Evolutionary conservation across 1,140 invertebrate genomes (phyloP).

Genomic region (Pinna nobilis): DNA sequence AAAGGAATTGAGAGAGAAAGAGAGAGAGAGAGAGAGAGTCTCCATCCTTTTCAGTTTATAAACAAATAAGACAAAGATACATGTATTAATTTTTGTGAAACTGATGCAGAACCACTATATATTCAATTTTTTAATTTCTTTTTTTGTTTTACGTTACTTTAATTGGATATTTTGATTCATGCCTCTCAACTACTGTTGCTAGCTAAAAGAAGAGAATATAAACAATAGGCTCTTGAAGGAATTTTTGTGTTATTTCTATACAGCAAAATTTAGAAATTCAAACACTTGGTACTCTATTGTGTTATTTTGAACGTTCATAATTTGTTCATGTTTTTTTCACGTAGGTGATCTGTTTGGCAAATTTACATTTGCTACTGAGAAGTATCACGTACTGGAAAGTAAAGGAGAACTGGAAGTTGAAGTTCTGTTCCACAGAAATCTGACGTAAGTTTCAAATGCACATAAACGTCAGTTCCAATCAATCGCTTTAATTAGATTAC

Average conservation of each 20-base stretch:
- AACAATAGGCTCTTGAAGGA: neutral
- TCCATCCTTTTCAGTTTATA: no score
- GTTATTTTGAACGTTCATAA: no score
- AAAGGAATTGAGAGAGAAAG: no score
- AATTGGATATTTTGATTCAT: neutral
- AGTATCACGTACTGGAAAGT: constrained; percentile 70
- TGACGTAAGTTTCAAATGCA: constrained; percentile 62
- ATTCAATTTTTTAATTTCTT: neutral
- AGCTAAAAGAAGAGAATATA: neutral
- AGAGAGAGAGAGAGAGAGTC: no score
- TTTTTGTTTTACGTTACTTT: neutral
- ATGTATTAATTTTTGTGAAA: no score
- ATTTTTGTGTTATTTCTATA: no score
- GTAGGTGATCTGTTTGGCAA: constrained; percentile 66
- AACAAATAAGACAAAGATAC: no score
- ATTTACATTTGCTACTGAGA: constrained; percentile 67
- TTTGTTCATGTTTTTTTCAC: constrained; percentile 21
- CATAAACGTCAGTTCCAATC: no score
- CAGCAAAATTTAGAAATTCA: no score
- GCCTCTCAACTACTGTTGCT: neutral
- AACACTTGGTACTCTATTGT: no score
- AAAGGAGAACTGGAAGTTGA: constrained; percentile 64
- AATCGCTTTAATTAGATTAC: no score
- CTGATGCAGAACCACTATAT: no score
- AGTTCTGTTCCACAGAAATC: constrained; percentile 65